Percentiles rank a stretch among this genome's conserved stretches.
Evolutionary conservation across 2,797 vertebrate genomes (phyloP).

Genomic region (Dipus sagitta): DNA sequence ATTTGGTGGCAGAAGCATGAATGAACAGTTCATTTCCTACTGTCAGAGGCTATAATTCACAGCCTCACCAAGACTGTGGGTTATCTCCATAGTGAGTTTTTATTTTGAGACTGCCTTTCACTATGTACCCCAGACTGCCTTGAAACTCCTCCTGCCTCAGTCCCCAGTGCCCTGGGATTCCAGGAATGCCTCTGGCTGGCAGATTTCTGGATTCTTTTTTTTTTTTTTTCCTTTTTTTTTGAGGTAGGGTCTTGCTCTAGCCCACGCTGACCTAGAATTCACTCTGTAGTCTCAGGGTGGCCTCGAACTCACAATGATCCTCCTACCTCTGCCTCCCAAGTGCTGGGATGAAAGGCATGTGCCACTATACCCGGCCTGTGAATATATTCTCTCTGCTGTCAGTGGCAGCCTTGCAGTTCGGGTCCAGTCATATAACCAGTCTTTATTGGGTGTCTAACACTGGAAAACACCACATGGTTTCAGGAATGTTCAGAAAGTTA

Average conservation of each 20-base stretch:
- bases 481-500: neutral
- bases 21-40: neutral
- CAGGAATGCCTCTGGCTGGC: too few relatives aligned
- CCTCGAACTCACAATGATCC: neutral
- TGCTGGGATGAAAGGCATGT: neutral
- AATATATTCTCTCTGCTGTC: neutral
- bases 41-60: neutral
- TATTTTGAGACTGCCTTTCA: too few relatives aligned
- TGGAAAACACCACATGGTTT: neutral
- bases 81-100: too few relatives aligned
- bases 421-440: neutral
- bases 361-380: fast-evolving
- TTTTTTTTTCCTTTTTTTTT: neutral
- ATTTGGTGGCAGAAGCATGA: neutral
- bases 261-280: neutral
- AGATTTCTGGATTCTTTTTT: neutral
- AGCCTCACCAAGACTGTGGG: too few relatives aligned
- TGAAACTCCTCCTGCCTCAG: too few relatives aligned
- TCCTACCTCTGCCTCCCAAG: neutral
- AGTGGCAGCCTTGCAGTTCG: neutral
- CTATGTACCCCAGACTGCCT: too few relatives aligned
- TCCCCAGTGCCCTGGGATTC: too few relatives aligned
- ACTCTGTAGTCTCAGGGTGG: neutral
- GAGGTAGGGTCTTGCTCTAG: neutral
- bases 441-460: neutral